phyloP scores from a whole-genome alignment of 2,888 invertebrate genomes.

The Thera obeliscata region DNA sequence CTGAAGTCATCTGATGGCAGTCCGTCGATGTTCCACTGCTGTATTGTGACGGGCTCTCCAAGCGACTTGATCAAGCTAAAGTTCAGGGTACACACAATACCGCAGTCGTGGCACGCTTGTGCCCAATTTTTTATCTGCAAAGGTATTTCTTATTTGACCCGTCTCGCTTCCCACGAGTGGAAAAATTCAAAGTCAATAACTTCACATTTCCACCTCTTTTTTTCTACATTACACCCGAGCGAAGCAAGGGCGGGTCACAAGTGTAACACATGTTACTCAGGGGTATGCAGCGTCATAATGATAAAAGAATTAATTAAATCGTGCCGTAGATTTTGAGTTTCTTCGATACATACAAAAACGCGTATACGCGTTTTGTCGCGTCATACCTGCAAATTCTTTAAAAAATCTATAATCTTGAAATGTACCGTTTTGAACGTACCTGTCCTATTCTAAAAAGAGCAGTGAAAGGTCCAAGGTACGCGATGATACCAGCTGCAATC shows the following conservation, averaged over 20 bases:
- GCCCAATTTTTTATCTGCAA: conserved; percentile 90
- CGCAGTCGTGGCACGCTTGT: conserved; percentile 86
- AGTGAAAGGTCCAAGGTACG: conserved; percentile 96
- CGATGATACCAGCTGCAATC: conserved; percentile 94
- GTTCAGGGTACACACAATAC: conserved; percentile 90
- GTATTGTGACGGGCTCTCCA: conserved; percentile 94
- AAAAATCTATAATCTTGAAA: not conserved
- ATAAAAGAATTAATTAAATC: too few relatives aligned
- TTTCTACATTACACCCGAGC: too few relatives aligned
- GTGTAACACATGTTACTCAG: too few relatives aligned
- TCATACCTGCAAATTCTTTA: too few relatives aligned
- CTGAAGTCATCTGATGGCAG: conserved; percentile 95
- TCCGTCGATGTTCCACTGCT: conserved; percentile 96
- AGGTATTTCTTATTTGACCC: not conserved
- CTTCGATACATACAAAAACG: too few relatives aligned
- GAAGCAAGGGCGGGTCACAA: too few relatives aligned
- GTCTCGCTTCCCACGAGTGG: too few relatives aligned
- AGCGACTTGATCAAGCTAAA: conserved; percentile 92
- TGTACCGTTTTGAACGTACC: conserved; percentile 47
- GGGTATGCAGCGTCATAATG: too few relatives aligned
- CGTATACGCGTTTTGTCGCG: too few relatives aligned
- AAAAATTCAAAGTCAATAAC: too few relatives aligned
- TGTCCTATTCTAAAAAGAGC: conserved; percentile 86
- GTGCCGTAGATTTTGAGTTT: too few relatives aligned
- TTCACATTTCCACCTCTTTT: too few relatives aligned